Evolutionary conservation across 2,888 invertebrate species (phyloP), one percentile per base, ranked within the genome.

Genomic region (Mantis religiosa): DNA sequence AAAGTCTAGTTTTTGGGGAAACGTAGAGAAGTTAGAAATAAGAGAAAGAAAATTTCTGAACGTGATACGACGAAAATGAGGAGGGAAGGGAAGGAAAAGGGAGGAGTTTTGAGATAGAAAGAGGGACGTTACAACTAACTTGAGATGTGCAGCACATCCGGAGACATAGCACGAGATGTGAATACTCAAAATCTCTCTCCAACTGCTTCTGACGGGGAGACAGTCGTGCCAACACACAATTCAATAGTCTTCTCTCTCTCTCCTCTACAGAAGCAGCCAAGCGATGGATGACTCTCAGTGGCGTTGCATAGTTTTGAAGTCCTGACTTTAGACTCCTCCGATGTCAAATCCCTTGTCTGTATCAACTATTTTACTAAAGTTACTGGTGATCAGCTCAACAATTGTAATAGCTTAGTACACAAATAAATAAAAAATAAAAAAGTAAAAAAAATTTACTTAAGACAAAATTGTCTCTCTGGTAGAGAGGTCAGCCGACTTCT

Each of bases 161-260:
- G 92, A 92, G 92, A 91, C 87, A 34, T 71, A 91, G 90, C 88
- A 90, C 91, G 91, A 91, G 91, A 90, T 91, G 91, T 92, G 92
- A 92, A 92, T 92, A 92, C 92, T 34, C 83, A 90, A 90, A 34
- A 71, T 15, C 84, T 28, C 84, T 28, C 82, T 54, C 41, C 71
- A n/a, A 82, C 30, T n/a, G 28, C 87, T 47, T 54, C 89, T 54
- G 15, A 84, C 87, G 87, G n/a, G 28, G n/a, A 85, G 85, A 47
- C 85, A 47, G 47, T 85, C 41, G 85, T 47, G 28, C 87, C 87
- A 82, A 54, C 82, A 71, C 54, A 71, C 54, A 87, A 87, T 87
- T 87, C 87, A 87, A 87, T 87, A 87, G 87, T 87, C 82, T 81
- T 83, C 20, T 30, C 88, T 28, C n/a, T 20, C 28, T 14, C n/a